Conservation (phyloP, 2,113 vertebrate species). For the Rhinolophus sinicus region DNA sequence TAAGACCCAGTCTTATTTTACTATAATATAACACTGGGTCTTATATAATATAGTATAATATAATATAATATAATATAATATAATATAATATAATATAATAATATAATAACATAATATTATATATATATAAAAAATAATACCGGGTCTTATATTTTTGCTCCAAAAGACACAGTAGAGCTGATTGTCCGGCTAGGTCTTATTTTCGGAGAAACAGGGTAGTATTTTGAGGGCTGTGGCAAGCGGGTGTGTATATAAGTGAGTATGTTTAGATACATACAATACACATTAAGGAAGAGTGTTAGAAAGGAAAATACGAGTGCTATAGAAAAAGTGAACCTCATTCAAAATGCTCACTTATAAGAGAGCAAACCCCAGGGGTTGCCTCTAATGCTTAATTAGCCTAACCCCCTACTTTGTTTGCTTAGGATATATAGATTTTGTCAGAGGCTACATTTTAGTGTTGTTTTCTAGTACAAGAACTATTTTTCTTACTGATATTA, state of each 20-base stretch:
- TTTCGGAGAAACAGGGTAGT: background rate
- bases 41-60: too few relatives aligned
- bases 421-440: background rate
- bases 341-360: constrained; percentile 11
- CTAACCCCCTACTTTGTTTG: background rate
- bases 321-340: constrained; percentile 51
- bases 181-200: too few relatives aligned
- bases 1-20: too few relatives aligned
- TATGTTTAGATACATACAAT: constrained; percentile 22
- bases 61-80: too few relatives aligned
- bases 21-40: too few relatives aligned
- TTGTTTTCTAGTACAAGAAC: constrained; percentile 10
- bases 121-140: too few relatives aligned
- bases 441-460: constrained; percentile 28
- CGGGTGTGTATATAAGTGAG: background rate
- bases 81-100: too few relatives aligned
- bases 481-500: constrained; percentile 26
- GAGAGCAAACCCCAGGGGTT: background rate
- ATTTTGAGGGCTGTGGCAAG: constrained; percentile 22
- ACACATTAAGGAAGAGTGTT: background rate
- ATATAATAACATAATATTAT: too few relatives aligned
- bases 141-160: too few relatives aligned
- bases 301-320: background rate
- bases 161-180: too few relatives aligned
- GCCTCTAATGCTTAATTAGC: constrained; percentile 31